Conservation (phyloP, 2,888 invertebrate genomes). For the Epistrophe grossulariae region DNA sequence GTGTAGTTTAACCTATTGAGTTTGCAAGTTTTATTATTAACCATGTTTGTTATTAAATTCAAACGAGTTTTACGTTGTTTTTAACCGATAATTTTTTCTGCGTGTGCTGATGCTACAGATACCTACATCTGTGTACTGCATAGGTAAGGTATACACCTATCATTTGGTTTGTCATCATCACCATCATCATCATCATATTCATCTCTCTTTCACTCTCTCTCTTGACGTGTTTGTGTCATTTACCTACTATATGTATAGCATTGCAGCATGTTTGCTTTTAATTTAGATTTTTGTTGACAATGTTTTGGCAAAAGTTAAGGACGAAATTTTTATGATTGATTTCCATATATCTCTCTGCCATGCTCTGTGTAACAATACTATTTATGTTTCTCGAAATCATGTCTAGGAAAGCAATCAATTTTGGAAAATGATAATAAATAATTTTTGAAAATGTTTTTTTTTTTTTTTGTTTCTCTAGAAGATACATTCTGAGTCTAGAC, state of each 20-base stretch:
- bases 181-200: slow-evolving; percentile 60
- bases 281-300: slow-evolving; percentile 68
- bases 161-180: slow-evolving; percentile 64
- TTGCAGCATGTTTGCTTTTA: slow-evolving; percentile 72
- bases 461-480: not conserved
- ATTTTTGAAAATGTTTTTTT: not conserved
- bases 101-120: not conserved
- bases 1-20: no score
- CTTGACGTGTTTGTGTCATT: slow-evolving; percentile 49
- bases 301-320: slow-evolving; percentile 45
- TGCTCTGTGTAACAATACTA: not conserved
- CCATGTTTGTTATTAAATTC: no score
- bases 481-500: not conserved
- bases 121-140: slow-evolving; percentile 8
- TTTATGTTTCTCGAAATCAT: not conserved
- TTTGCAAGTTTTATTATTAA: no score
- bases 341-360: slow-evolving; percentile 11
- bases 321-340: slow-evolving; percentile 67
- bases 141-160: slow-evolving; percentile 27
- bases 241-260: slow-evolving; percentile 24
- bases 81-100: no score
- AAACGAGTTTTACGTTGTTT: no score
- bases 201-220: slow-evolving; percentile 23
- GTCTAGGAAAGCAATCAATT: slow-evolving; percentile 13
- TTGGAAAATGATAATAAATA: slow-evolving; percentile 8